Percentiles rank a stretch among this genome's conserved stretches.
Conservation (phyloP, 2,888 invertebrate species). For the Drosophila colorata region DNA sequence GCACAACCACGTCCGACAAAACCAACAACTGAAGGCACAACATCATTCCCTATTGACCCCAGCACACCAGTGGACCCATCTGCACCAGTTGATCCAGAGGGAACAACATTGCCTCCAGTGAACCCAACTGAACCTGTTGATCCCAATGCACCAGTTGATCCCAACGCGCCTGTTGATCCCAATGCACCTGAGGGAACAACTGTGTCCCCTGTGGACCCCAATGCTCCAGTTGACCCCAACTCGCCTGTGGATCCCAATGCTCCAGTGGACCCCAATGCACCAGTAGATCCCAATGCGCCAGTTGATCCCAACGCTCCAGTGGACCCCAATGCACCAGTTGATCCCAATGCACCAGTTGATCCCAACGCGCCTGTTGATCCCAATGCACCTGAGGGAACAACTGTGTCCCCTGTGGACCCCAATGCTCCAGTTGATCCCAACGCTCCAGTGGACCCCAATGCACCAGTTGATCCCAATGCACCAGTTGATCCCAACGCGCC, state of each 20-base stretch:
- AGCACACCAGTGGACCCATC: conserved; percentile 30
- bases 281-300: conserved; percentile 23
- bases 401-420: conserved; percentile 21
- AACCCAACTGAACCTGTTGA: conserved; percentile 35
- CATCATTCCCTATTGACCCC: neutral
- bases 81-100: too few relatives aligned
- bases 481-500: conserved; percentile 25
- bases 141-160: conserved; percentile 25
- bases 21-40: conserved; percentile 15
- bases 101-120: too few relatives aligned
- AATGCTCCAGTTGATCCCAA: conserved; percentile 38
- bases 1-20: conserved; percentile 17
- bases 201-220: conserved; percentile 28
- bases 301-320: conserved; percentile 23
- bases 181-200: conserved; percentile 23
- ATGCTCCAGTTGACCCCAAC: conserved; percentile 32
- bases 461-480: conserved; percentile 21
- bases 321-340: conserved; percentile 8
- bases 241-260: conserved; percentile 28
- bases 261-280: conserved; percentile 21
- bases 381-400: conserved; percentile 15
- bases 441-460: conserved; percentile 26
- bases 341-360: conserved; percentile 5
- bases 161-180: conserved; percentile 21
- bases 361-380: conserved; percentile 26